Evolutionary conservation across 2,888 invertebrate genomes (phyloP).

Genomic region (Nipponacmea schrenckii): DNA sequence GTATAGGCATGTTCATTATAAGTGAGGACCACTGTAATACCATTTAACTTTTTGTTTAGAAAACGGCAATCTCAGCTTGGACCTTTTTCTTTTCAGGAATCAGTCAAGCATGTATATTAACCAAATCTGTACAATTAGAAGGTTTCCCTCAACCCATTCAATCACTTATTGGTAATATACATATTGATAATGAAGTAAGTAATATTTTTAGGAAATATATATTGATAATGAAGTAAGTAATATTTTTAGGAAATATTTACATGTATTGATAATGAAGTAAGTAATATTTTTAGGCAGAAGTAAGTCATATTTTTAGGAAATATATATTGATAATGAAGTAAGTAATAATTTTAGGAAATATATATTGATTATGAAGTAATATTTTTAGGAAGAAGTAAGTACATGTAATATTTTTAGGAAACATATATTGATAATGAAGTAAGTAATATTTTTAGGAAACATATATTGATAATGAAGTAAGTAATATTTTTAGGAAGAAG

Average conservation of each 20-base stretch:
- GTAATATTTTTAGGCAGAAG: conserved; percentile 29
- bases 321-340: conserved; percentile 42
- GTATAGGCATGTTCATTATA: too few species aligned
- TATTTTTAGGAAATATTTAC: conserved; percentile 17
- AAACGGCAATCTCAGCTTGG: too few species aligned
- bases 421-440: too few species aligned
- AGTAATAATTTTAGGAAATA: conserved; percentile 30
- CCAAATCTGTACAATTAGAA: conserved; percentile 74
- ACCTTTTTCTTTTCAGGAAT: conserved; percentile 76
- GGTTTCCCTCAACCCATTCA: conserved; percentile 60
- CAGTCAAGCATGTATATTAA: conserved; percentile 82
- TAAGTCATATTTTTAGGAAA: conserved; percentile 16
- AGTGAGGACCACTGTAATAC: too few species aligned
- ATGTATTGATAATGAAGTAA: conserved; percentile 47
- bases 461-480: too few species aligned
- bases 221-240: conserved; percentile 44
- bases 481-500: too few species aligned
- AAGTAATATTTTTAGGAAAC: too few species aligned
- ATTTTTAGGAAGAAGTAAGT: too few species aligned
- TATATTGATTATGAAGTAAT: conserved; percentile 32
- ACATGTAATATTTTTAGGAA: conserved; percentile 29
- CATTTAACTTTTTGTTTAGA: too few species aligned
- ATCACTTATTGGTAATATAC: conserved; percentile 41
- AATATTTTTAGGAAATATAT: conserved; percentile 21
- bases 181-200: conserved; percentile 47